phyloP scores from a whole-genome alignment of 2,888 invertebrate genomes.

The Aspidiotus rigidus region DNA sequence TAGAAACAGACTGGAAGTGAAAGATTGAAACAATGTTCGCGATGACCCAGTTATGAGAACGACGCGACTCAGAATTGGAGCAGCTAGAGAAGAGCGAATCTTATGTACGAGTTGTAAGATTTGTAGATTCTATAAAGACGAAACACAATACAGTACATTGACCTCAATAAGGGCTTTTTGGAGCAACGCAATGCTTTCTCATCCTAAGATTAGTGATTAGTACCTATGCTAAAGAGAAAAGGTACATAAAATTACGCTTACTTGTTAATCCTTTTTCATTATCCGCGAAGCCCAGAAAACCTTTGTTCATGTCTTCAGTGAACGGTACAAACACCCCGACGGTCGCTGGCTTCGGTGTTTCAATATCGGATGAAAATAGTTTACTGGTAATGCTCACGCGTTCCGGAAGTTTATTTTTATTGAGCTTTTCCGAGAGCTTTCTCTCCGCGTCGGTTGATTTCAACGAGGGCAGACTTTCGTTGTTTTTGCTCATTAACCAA shows the following conservation, averaged over 20 bases:
- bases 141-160: too few species aligned
- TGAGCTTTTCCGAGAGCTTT: not conserved
- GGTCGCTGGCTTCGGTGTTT: slow-evolving; percentile 58
- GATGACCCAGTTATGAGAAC: too few species aligned
- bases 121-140: too few species aligned
- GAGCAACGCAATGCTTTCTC: too few species aligned
- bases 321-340: slow-evolving; percentile 68
- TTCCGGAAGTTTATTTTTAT: not conserved
- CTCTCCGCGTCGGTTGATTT: not conserved
- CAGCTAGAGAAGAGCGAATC: too few species aligned
- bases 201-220: not conserved
- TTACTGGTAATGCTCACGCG: not conserved
- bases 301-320: slow-evolving; percentile 88
- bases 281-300: slow-evolving; percentile 78
- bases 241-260: slow-evolving; percentile 49
- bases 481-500: slow-evolving; percentile 38
- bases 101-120: too few species aligned
- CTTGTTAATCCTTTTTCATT: slow-evolving; percentile 75
- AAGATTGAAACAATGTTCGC: too few species aligned
- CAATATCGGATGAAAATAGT: slow-evolving; percentile 5
- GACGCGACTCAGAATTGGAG: too few species aligned
- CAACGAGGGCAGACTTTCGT: slow-evolving; percentile 36
- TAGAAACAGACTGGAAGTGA: too few species aligned
- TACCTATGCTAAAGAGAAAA: not conserved
- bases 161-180: too few species aligned